Evolutionary conservation across 2,113 vertebrate genomes (phyloP).

Genomic region (Hypanus sabinus): DNA sequence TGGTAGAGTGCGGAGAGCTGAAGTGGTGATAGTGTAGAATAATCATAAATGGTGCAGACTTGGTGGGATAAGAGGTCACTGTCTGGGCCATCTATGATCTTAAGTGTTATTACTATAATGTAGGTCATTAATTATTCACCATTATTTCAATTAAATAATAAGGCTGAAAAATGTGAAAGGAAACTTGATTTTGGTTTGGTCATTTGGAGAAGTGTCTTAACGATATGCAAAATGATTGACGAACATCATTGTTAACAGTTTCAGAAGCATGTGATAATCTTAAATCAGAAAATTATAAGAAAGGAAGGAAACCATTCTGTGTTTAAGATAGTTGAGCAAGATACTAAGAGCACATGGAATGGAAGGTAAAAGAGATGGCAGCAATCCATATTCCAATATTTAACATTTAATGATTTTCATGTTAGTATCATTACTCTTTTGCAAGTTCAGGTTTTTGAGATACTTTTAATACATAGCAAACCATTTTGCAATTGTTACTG

Average conservation of each 20-base stretch:
- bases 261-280: neutral
- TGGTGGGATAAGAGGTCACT: too few relatives aligned
- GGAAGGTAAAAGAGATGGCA: neutral
- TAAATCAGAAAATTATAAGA: neutral
- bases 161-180: neutral
- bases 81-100: too few relatives aligned
- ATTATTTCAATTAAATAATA: neutral
- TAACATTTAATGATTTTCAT: neutral
- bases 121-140: neutral
- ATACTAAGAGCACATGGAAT: neutral
- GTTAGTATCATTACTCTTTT: neutral
- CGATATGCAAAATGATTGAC: neutral
- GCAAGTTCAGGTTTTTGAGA: neutral
- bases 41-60: too few relatives aligned
- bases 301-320: neutral
- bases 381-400: neutral
- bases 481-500: too few relatives aligned
- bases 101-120: too few relatives aligned
- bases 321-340: neutral
- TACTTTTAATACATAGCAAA: too few relatives aligned
- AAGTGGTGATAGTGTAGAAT: too few relatives aligned
- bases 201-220: neutral
- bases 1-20: too few relatives aligned
- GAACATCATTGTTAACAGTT: neutral
- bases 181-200: neutral